Percentiles rank a stretch among this genome's conserved stretches.
Evolutionary conservation across 2,888 invertebrate genomes (phyloP).

Genomic region (Amphipyra tragopoginis): DNA sequence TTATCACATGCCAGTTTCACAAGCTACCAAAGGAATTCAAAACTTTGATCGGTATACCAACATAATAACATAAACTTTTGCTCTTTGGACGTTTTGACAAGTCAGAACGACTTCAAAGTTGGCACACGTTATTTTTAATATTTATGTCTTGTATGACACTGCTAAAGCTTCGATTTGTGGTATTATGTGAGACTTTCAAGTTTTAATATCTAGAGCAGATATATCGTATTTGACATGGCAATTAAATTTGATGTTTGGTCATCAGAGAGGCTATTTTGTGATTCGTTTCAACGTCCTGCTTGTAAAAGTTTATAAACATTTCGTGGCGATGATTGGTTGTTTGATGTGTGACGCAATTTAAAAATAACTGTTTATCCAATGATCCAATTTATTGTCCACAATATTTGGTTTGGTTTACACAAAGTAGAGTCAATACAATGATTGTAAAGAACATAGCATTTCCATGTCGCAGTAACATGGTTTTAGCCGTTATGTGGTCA

Average conservation of each 20-base stretch:
- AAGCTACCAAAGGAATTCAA: conserved; percentile 52
- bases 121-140: conserved; percentile 44
- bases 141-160: conserved; percentile 37
- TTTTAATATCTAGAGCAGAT: conserved; percentile 25
- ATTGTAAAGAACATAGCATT: no score
- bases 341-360: conserved; percentile 9
- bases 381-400: no score
- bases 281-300: conserved; percentile 7
- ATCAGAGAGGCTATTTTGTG: conserved; percentile 15
- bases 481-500: no score
- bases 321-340: background rate
- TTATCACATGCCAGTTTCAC: conserved; percentile 51
- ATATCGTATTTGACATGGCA: conserved; percentile 10
- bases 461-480: no score
- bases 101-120: conserved; percentile 55
- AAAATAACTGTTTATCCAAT: background rate
- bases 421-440: no score
- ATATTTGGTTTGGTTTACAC: no score
- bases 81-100: conserved; percentile 78
- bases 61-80: conserved; percentile 70
- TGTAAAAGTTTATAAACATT: conserved; percentile 2
- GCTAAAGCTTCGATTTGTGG: conserved; percentile 27
- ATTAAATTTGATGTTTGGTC: conserved; percentile 24
- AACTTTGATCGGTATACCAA: conserved; percentile 74
- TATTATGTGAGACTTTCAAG: conserved; percentile 37